Evolutionary conservation across 2,113 vertebrate genomes (phyloP).

Genomic region (Isurus oxyrinchus): DNA sequence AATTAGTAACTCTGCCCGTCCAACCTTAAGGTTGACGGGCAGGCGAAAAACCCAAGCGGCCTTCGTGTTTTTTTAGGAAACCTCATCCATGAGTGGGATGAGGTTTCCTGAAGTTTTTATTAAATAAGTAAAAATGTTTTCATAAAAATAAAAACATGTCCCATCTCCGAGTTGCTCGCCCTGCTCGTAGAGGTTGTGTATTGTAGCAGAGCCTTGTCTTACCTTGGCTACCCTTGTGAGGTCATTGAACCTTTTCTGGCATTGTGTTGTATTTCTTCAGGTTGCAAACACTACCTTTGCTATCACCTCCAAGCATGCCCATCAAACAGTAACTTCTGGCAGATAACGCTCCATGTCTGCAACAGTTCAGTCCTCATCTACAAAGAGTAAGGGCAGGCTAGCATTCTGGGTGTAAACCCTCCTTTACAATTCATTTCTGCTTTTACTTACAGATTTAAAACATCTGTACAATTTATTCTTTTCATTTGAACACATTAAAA

Average conservation of each 20-base stretch:
- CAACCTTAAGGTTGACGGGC: no score
- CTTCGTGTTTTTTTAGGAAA: no score
- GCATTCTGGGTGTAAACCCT: not conserved
- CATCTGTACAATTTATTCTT: not conserved
- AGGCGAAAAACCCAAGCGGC: no score
- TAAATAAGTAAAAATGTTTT: no score
- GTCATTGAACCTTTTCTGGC: not conserved
- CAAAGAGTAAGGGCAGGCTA: not conserved
- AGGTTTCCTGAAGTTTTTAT: no score
- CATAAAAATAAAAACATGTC: no score
- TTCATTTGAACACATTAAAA: not conserved
- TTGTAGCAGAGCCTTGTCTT: not conserved
- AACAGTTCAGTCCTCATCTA: not conserved
- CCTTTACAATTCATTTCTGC: not conserved
- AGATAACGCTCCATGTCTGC: not conserved
- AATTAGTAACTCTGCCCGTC: no score
- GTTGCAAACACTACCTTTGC: not conserved
- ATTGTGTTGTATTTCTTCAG: not conserved
- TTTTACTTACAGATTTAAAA: not conserved
- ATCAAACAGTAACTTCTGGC: not conserved
- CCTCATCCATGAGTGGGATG: no score
- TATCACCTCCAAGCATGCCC: not conserved
- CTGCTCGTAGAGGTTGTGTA: not conserved
- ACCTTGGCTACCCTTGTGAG: not conserved
- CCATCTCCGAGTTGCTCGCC: no score